A percentile compares a stretch with the other conserved stretches of the same genome.
These are phyloP conservation scores for Yasuhikotakia modesta DNA, from an alignment of 2,797 vertebrate genomes.

Conservation along the genomic window DNA sequence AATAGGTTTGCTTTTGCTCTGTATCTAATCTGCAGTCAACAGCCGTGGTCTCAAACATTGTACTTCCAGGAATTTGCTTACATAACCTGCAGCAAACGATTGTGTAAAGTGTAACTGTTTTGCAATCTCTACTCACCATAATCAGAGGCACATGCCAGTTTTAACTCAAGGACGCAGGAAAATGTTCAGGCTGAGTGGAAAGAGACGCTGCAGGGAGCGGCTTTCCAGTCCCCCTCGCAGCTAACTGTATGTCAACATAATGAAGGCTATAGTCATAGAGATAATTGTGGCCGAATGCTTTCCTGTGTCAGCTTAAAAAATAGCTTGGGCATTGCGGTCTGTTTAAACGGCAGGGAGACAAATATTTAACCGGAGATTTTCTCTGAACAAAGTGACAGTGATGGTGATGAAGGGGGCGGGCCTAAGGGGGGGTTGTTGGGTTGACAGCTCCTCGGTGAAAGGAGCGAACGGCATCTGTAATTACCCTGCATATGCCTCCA, in stretches of 20 bases:
- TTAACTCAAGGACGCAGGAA: constrained; percentile 12
- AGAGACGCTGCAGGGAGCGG: constrained; percentile 13
- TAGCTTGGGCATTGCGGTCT: constrained; percentile 18
- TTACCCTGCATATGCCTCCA: constrained; percentile 43
- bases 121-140: constrained; percentile 26
- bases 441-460: constrained; percentile 3
- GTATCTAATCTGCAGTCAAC: constrained; percentile 33
- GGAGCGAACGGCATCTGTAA: constrained; percentile 27
- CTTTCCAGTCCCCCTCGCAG: constrained; percentile 2
- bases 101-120: constrained; percentile 33
- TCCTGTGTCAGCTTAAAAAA: constrained; percentile 54
- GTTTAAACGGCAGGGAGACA: constrained; percentile 30
- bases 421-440: not conserved
- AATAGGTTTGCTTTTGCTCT: constrained; percentile 30
- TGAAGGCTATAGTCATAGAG: constrained; percentile 45
- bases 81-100: not conserved
- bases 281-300: constrained; percentile 55
- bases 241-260: constrained; percentile 41
- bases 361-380: constrained; percentile 50
- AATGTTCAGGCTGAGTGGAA: constrained; percentile 18
- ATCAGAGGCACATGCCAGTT: not conserved
- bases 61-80: constrained; percentile 27
- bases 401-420: not conserved
- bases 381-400: not conserved
- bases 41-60: not conserved